Conservation (phyloP, 2,113 vertebrate species). For the Athene noctua region DNA sequence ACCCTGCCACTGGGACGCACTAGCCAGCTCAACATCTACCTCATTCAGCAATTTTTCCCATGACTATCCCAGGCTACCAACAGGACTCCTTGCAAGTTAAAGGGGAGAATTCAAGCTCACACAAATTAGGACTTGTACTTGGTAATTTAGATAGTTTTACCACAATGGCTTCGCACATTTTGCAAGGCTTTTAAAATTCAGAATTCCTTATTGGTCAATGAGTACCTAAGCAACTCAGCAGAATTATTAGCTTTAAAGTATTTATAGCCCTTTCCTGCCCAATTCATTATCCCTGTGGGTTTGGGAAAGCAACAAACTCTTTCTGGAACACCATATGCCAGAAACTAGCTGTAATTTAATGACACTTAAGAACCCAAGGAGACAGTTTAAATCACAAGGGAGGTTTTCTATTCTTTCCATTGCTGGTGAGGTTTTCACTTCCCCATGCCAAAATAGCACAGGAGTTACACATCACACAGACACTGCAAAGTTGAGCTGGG, state of each 20-base stretch:
- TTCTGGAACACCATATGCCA: conserved; percentile 26
- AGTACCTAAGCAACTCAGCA: conserved; percentile 1
- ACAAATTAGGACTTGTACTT: background rate
- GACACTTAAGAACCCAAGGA: conserved; percentile 49
- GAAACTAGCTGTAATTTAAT: conserved; percentile 48
- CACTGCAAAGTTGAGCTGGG: background rate
- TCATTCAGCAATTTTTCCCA: background rate
- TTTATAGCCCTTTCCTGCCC: conserved; percentile 35
- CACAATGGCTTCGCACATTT: background rate
- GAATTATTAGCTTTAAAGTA: conserved; percentile 27
- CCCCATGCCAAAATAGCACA: conserved; percentile 37
- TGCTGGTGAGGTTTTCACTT: conserved; percentile 36
- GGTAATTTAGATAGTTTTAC: background rate
- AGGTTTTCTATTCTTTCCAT: conserved; percentile 50
- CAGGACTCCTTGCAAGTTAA: background rate
- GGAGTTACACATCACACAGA: background rate
- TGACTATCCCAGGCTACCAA: background rate
- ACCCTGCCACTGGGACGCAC: background rate
- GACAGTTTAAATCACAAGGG: conserved; percentile 52
- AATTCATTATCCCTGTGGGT: conserved; percentile 29
- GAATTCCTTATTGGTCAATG: conserved; percentile 10
- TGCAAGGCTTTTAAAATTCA: conserved; percentile 13
- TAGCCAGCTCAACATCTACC: background rate
- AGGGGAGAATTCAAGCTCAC: background rate
- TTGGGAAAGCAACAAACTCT: conserved; percentile 40